phyloP scores from a whole-genome alignment of 2,888 invertebrate genomes.

The Salticus scenicus region DNA sequence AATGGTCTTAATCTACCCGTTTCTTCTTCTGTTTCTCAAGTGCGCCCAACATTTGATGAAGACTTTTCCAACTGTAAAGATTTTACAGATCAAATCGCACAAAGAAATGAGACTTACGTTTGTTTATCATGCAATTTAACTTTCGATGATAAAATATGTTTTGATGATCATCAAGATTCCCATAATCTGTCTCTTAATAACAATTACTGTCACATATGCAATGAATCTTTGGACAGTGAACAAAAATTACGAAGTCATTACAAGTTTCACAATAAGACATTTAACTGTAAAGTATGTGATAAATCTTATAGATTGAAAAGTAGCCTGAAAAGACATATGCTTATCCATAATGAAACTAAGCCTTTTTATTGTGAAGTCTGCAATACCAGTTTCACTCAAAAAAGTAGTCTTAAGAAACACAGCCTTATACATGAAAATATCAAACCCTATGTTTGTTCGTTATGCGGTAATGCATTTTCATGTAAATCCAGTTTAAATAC shows the following conservation, averaged over 20 bases:
- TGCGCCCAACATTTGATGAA: conserved; percentile 42
- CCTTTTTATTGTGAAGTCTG: conserved; percentile 56
- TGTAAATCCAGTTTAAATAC: conserved; percentile 30
- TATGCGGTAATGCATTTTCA: conserved; percentile 40
- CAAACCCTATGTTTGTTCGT: conserved; percentile 39
- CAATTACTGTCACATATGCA: conserved; percentile 22
- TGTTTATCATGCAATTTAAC: conserved; percentile 45
- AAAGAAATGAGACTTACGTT: conserved; percentile 18
- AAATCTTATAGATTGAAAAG: conserved; percentile 45
- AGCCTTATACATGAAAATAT: conserved; percentile 44
- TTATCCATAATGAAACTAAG: conserved; percentile 33
- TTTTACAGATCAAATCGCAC: conserved; percentile 44
- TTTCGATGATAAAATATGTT: conserved; percentile 38
- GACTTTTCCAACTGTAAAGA: conserved; percentile 34
- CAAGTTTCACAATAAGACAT: neutral
- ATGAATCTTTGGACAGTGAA: conserved; percentile 7
- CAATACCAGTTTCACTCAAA: conserved; percentile 43
- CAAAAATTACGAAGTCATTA: conserved; percentile 27
- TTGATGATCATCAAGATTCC: conserved; percentile 21
- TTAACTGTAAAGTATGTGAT: conserved; percentile 26
- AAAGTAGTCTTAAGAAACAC: conserved; percentile 52
- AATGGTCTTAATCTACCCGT: conserved; percentile 41
- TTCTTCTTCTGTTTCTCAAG: conserved; percentile 27
- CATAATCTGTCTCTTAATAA: neutral
- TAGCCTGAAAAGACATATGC: conserved; percentile 35